These are phyloP conservation scores for Thereva unica DNA, from an alignment of 2,888 invertebrate genomes.

Conservation along the genomic window DNA sequence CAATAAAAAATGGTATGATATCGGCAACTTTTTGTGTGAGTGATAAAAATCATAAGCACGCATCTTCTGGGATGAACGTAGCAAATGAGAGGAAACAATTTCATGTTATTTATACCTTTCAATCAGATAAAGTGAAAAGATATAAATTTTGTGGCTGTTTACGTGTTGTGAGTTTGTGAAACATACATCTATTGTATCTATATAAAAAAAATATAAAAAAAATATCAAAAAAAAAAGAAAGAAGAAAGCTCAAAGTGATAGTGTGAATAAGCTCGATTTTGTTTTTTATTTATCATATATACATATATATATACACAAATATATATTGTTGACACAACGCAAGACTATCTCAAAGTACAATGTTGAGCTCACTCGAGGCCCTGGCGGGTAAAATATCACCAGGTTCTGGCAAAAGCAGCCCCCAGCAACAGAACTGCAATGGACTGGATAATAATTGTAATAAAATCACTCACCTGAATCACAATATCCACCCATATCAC, in stretches of 20 bases:
- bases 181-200: neutral
- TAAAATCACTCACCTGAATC: conserved; percentile 51
- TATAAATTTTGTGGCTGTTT: too few relatives aligned
- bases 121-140: too few relatives aligned
- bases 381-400: conserved; percentile 90
- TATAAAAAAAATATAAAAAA: neutral
- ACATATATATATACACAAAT: neutral
- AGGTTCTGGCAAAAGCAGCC: conserved; percentile 62
- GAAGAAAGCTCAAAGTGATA: neutral
- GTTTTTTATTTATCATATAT: too few relatives aligned
- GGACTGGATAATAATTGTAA: conserved; percentile 49
- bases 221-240: neutral
- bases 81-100: too few relatives aligned
- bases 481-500: conserved; percentile 52
- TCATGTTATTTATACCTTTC: too few relatives aligned
- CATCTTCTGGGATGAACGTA: too few relatives aligned
- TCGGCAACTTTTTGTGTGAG: too few relatives aligned
- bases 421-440: conserved; percentile 46
- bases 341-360: conserved; percentile 56
- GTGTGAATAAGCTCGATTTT: too few relatives aligned
- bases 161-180: too few relatives aligned
- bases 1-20: too few relatives aligned
- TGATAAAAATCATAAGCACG: too few relatives aligned
- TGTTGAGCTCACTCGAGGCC: conserved; percentile 86
- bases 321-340: neutral